Evolutionary conservation across 1,140 invertebrate species (phyloP), one percentile per base, ranked within the genome.

Genomic region (Cataglyphis hispanica): DNA sequence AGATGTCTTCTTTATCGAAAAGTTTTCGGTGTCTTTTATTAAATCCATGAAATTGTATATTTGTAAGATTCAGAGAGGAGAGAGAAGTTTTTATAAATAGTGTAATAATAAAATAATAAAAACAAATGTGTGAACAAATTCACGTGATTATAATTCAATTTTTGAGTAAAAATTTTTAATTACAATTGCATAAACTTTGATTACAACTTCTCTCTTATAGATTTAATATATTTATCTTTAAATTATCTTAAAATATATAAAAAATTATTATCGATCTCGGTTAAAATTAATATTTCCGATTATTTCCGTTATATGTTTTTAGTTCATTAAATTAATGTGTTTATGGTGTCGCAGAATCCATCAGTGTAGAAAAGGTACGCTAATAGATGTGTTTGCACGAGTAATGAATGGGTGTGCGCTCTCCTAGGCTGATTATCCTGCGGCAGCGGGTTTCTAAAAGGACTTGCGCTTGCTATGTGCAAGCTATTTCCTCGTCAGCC

Each of bases 401-500:
- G 11, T 60, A 60, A 70, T 43, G 34, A 72, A 31, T 64, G 34
- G 37, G 19, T 53, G 61, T 40, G 46, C 61, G 34, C 4, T 27
- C 27, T 56, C 13, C 46, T 19, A 40, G 34, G 7, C 19, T 81
- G 78, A 81, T 81, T 81, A 81, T 77, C 43, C 40, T 53, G 66
- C 13, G 34, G 66, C 13, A 31, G 50, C n/a, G 16, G 7, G 67
- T 58, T 4, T 50, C 66, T 11, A 72, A 60, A 60, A 58, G 50
- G 78, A 72, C 13, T 81, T 11, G 53, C 11, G 25, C n/a, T 50
- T 6, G 31, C 27, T 60, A 60, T 31, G 34, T 72, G 34, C 66
- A 37, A 70, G 78, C 34, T 72, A 43, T 81, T 81, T 72, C 66
- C 66, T 34, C 50, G 50, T 58, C 66, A 60, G 37, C 19, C 53